Conservation (phyloP, 1,140 invertebrate genomes). For the Drosophila fuyamai region DNA sequence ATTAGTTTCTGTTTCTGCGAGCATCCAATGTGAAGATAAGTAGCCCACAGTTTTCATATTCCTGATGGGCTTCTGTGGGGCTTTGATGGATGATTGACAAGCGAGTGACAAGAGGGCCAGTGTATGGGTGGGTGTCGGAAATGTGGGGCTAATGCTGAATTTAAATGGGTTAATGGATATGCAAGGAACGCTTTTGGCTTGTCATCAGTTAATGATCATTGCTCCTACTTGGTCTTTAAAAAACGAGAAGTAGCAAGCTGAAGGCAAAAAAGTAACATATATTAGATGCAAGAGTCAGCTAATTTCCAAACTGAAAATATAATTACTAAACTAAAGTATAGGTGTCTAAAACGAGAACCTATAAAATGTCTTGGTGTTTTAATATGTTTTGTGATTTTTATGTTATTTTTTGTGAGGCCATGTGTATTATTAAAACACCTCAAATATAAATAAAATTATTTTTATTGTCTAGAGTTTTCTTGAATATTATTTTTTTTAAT, state of each 20-base stretch:
- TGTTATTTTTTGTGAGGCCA: too few relatives aligned
- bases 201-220: constrained; percentile 34
- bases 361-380: too few relatives aligned
- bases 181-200: constrained; percentile 15
- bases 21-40: constrained; percentile 67
- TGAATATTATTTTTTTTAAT: too few relatives aligned
- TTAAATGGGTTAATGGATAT: constrained; percentile 61
- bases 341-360: too few relatives aligned
- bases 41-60: constrained; percentile 46
- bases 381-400: too few relatives aligned
- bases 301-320: too few relatives aligned
- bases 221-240: not conserved
- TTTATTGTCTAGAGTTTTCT: too few relatives aligned
- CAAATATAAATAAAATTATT: too few relatives aligned
- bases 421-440: too few relatives aligned
- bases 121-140: not conserved
- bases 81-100: constrained; percentile 73
- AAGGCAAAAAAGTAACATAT: not conserved
- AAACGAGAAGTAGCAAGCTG: not conserved
- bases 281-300: too few relatives aligned
- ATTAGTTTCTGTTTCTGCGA: constrained; percentile 65
- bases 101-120: constrained; percentile 46
- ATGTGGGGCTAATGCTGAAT: constrained; percentile 19
- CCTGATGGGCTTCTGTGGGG: constrained; percentile 34
- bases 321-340: too few relatives aligned